phyloP scores from a whole-genome alignment of 2,888 invertebrate genomes.

The Lepidonotus clava region DNA sequence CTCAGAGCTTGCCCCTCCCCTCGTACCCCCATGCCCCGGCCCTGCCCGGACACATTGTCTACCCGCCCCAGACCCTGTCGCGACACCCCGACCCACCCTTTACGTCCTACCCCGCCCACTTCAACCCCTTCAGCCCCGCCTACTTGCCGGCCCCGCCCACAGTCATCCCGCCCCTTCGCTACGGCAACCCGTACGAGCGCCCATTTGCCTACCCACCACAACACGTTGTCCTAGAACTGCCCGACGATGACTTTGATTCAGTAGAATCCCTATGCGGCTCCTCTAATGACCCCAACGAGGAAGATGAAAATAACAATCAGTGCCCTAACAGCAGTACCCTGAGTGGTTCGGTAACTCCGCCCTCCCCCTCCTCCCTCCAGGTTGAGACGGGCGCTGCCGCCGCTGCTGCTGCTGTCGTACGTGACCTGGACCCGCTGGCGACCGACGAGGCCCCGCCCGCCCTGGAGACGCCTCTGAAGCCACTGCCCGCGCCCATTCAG shows the following conservation, averaged over 20 bases:
- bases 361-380: conserved; percentile 37
- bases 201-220: not conserved
- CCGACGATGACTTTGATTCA: no score
- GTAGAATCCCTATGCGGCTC: not conserved
- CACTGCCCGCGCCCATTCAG: conserved; percentile 69
- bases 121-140: not conserved
- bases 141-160: not conserved
- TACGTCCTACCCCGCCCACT: not conserved
- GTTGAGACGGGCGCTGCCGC: not conserved
- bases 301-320: conserved; percentile 46
- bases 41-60: not conserved
- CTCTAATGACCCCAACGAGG: not conserved
- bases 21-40: not conserved
- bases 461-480: conserved; percentile 40
- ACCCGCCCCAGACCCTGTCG: not conserved
- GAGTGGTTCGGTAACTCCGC: not conserved
- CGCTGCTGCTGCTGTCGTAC: conserved; percentile 4
- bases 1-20: not conserved
- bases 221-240: no score
- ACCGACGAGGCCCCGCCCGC: not conserved
- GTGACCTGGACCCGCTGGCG: not conserved
- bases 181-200: conserved; percentile 4
- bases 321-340: not conserved
- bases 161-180: not conserved
- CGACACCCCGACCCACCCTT: not conserved